Percentiles rank a stretch among this genome's conserved stretches.
Conservation (phyloP, 2,888 invertebrate genomes). For the Hydrotaea diabolus region DNA sequence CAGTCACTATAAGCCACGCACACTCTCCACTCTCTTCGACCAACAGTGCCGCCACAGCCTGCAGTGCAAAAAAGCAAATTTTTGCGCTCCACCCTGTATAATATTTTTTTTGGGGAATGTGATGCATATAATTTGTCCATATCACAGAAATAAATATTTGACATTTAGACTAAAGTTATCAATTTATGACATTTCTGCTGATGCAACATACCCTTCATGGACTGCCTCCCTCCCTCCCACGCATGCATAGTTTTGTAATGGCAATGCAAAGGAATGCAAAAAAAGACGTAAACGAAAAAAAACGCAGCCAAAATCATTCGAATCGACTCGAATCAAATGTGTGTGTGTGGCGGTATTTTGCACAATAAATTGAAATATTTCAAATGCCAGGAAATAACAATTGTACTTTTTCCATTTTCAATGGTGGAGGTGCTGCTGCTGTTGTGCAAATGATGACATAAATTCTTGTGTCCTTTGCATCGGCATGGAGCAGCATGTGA, state of each 20-base stretch:
- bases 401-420: background rate
- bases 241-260: background rate
- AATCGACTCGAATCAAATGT: background rate
- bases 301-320: background rate
- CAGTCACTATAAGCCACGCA: no score
- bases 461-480: background rate
- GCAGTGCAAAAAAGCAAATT: no score
- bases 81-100: no score
- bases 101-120: background rate
- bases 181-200: constrained; percentile 27
- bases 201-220: background rate
- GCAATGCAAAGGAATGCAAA: background rate
- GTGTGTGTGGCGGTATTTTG: background rate
- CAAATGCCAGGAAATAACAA: constrained; percentile 12
- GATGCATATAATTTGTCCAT: constrained; percentile 21
- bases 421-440: background rate
- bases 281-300: background rate
- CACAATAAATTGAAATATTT: constrained; percentile 36
- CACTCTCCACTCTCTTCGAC: no score
- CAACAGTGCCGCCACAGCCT: no score
- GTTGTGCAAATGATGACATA: constrained; percentile 1
- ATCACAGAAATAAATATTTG: constrained; percentile 22
- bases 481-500: background rate
- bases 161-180: background rate
- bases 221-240: background rate